Base-by-base conservation (phyloP, 2,113 vertebrate species). In the Pionites leucogaster region DNA sequence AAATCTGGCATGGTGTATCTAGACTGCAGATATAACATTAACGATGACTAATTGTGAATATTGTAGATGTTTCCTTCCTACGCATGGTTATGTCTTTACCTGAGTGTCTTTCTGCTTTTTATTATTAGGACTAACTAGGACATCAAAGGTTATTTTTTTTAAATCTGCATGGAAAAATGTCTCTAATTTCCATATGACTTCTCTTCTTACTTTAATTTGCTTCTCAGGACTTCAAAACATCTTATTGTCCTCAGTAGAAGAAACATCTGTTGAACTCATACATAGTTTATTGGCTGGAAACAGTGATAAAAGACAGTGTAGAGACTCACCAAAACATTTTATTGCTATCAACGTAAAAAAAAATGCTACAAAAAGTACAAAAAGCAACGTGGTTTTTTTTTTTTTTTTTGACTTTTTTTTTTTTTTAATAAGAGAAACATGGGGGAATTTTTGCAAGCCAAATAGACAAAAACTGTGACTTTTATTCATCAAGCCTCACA, bases 221-320 rank as follows among this genome's bases (percentile, higher is more conserved):
- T 91, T 90, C 92, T 88, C 82, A 95, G 79, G 78, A 93, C 95
- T 96, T 92, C 82, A 94, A 95, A 95, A 96, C 74, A 67, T 95
- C 92, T 86, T 78, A 77, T 33, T 92, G 90, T 82, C 86, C 0
- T 0, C 72, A 93, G 82, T 8, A 96, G 94, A 89, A 96, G 76
- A 95, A 97, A 96, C 94, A 97, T 95, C 95, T 96, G 95, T 82
- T 95, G 90, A 95, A 96, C 92, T 93, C 88, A 91, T 79, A 87
- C 88, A 55, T 23, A 91, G 92, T 96, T 96, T 94, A 93, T 74
- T 95, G 93, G 62, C 86, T 96, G 90, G 57, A 78, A 79, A 74
- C 59, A 29, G 77, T 91, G 92, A 96, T 63, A 94, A 93, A 95
- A 96, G 83, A 86, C 96, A 96, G 91, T 82, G 82, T 25, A 65